Evolutionary conservation across 2,113 vertebrate species (phyloP).

Genomic region (Phaetusa simplex): DNA sequence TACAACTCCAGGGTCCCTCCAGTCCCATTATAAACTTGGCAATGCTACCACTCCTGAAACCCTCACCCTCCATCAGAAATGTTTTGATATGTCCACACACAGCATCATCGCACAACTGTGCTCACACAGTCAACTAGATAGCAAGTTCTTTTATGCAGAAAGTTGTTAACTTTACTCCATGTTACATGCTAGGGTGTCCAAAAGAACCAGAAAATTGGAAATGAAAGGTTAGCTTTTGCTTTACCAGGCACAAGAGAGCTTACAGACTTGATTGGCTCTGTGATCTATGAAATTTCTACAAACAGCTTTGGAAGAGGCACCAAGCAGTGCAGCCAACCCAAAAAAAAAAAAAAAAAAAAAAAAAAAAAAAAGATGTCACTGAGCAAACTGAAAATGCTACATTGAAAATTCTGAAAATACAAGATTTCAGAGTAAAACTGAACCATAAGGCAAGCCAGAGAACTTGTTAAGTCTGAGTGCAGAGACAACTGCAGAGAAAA

Average conservation of each 20-base stretch:
- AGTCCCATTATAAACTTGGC: neutral
- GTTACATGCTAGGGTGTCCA: neutral
- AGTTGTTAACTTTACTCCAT: neutral
- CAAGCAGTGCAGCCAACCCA: neutral
- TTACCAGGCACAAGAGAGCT: neutral
- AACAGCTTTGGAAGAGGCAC: neutral
- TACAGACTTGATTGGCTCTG: neutral
- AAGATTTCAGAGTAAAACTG: slow-evolving; percentile 10
- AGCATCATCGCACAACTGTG: neutral
- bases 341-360: too few relatives aligned
- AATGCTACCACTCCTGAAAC: neutral
- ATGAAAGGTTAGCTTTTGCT: neutral
- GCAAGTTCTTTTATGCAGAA: neutral
- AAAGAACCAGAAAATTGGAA: neutral
- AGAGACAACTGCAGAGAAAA: slow-evolving; percentile 52
- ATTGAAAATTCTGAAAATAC: slow-evolving; percentile 41
- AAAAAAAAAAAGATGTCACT: neutral
- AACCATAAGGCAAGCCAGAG: slow-evolving; percentile 56
- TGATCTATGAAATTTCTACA: neutral
- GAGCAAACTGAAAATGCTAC: slow-evolving; percentile 19
- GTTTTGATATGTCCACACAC: neutral
- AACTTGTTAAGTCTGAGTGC: slow-evolving; percentile 37
- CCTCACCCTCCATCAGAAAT: neutral
- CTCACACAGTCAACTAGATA: neutral
- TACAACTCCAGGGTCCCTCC: neutral